A percentile compares a stretch with the other conserved stretches of the same genome.
Evolutionary conservation across 2,888 invertebrate species (phyloP).

Genomic region (Torymus tubicola): DNA sequence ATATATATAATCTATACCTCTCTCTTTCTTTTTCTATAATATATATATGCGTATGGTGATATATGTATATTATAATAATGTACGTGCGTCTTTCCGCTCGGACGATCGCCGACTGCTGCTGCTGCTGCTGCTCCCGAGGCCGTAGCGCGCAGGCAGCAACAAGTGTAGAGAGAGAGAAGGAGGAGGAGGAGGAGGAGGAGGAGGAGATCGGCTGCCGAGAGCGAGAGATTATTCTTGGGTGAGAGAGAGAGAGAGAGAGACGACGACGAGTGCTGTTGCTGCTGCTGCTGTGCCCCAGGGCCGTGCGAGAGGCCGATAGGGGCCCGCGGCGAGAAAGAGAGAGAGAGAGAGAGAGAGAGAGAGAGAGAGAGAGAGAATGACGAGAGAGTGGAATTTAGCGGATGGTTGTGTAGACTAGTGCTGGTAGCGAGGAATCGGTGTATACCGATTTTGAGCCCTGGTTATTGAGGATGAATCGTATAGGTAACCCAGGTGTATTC

Average conservation of each 20-base stretch:
- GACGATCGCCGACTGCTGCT: constrained; percentile 48
- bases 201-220: not conserved
- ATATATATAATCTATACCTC: too few relatives aligned
- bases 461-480: too few relatives aligned
- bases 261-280: not conserved
- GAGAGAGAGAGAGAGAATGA: constrained; percentile 10
- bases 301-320: constrained; percentile 12
- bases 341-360: constrained; percentile 26
- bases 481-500: too few relatives aligned
- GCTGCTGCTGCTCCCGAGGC: not conserved
- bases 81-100: constrained; percentile 39
- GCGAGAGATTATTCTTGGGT: constrained; percentile 1
- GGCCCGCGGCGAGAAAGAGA: not conserved
- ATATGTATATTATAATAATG: not conserved
- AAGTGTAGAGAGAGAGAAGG: not conserved
- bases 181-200: constrained; percentile 17
- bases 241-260: not conserved
- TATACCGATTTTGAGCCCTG: too few relatives aligned
- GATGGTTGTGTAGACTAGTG: too few relatives aligned
- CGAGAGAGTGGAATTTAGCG: not conserved
- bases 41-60: not conserved
- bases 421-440: too few relatives aligned
- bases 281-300: not conserved
- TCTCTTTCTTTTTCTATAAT: not conserved
- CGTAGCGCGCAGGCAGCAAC: not conserved